Conservation (phyloP, 1,140 invertebrate species). For the Anoplophora glabripennis region DNA sequence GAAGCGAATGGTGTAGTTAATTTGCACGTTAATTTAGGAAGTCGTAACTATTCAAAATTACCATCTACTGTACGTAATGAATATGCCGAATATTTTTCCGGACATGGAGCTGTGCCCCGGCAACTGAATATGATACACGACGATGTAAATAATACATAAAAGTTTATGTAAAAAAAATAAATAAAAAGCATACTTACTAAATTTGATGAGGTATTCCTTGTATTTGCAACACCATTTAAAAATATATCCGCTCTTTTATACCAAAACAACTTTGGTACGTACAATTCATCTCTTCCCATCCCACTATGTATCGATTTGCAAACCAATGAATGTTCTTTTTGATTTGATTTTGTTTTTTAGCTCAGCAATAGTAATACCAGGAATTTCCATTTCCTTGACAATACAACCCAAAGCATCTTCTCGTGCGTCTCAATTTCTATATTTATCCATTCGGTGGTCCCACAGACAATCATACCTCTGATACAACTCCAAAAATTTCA, state of each 20-base stretch:
- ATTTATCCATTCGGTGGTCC: slow-evolving; percentile 19
- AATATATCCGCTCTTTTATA: slow-evolving; percentile 26
- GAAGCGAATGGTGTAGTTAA: slow-evolving; percentile 10
- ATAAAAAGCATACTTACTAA: too few species aligned
- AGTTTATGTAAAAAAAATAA: too few species aligned
- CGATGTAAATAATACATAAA: slow-evolving; percentile 4
- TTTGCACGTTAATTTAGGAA: slow-evolving; percentile 12
- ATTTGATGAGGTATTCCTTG: slow-evolving; percentile 19
- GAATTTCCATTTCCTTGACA: slow-evolving; percentile 23
- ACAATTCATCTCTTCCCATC: slow-evolving; percentile 22
- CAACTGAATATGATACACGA: slow-evolving; percentile 22
- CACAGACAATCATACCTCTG: slow-evolving; percentile 19
- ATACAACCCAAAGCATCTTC: too few species aligned
- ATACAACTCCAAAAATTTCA: slow-evolving; percentile 19
- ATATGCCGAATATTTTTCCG: slow-evolving; percentile 23
- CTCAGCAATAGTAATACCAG: slow-evolving; percentile 22
- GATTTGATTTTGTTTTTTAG: slow-evolving; percentile 29
- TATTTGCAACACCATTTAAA: slow-evolving; percentile 20
- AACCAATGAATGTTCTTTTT: slow-evolving; percentile 19
- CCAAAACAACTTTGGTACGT: slow-evolving; percentile 27
- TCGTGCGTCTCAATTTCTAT: slow-evolving; percentile 22
- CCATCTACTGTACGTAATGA: slow-evolving; percentile 19
- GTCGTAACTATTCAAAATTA: slow-evolving; percentile 15
- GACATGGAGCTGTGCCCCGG: slow-evolving; percentile 11
- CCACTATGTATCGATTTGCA: slow-evolving; percentile 27